These are phyloP conservation scores for Salminus brasiliensis DNA, from an alignment of 2,113 vertebrate genomes.

Conservation along the genomic window DNA sequence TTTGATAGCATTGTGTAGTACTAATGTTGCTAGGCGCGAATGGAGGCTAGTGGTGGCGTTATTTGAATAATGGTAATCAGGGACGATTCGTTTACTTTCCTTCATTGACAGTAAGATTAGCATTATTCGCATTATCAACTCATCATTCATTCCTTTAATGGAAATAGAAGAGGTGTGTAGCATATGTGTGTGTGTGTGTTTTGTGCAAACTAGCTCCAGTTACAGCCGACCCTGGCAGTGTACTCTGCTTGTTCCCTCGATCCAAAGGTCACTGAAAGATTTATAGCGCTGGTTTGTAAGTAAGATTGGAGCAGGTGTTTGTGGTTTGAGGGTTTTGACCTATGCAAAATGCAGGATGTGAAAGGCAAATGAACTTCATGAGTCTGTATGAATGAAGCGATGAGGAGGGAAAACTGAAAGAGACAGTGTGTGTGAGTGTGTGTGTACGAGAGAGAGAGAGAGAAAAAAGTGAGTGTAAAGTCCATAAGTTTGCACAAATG, in stretches of 20 bases:
- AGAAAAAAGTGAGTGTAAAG: neutral
- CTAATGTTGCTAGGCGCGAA: no score
- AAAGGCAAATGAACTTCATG: slow-evolving; percentile 1
- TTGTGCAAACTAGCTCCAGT: neutral
- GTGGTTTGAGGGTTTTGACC: neutral
- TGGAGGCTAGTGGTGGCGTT: no score
- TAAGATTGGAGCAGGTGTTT: neutral
- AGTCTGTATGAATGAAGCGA: neutral
- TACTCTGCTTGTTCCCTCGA: neutral
- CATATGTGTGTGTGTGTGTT: neutral
- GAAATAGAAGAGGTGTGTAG: neutral
- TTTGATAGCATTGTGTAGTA: no score
- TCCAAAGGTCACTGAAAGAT: slow-evolving; percentile 39
- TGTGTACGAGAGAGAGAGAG: neutral
- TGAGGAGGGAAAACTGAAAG: neutral
- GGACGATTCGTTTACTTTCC: no score
- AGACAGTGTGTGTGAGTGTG: neutral
- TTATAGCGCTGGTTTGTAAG: neutral
- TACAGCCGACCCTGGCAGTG: neutral
- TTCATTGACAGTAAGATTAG: no score
- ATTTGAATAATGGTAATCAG: no score
- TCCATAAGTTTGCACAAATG: neutral
- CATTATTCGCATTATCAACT: no score
- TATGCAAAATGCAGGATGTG: neutral
- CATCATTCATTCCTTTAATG: no score